Base-by-base conservation (phyloP, 2,113 vertebrate genomes). In the Gambusia affinis region DNA sequence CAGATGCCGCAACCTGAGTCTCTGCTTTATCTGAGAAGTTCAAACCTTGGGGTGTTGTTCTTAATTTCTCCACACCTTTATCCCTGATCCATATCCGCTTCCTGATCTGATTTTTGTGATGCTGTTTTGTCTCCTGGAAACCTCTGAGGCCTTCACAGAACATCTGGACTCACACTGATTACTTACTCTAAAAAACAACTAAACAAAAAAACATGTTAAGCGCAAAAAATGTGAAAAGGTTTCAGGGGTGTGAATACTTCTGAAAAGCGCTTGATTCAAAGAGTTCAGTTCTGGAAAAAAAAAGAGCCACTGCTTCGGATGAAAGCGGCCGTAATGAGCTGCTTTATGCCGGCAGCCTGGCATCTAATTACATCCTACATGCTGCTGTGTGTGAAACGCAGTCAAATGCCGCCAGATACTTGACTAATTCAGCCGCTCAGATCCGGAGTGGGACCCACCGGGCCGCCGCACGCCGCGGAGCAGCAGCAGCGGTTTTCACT, bases 351-450 rank as follows among this genome's bases (percentile, higher is more conserved):
- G 72, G 65, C 71, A 65, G 51, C 37, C 30, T 22, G 33, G 24
- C 29, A 33, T 67, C 28, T 70, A 22, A 75, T 76, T 39, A 54
- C 67, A 73, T 30, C 39, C 67, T 30, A 12, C 28, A 15, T 57
- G 3, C 17, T 42, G 11, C 54, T 19, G 44, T 47, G 17, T 47
- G 44, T 47, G 44, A 47, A 47, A 47, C 44, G 15, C 44, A 47
- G 44, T 27, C 62, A 35, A 12, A 30, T 4, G 42, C 76, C 22
- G 47, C 62, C 60, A 73, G 33, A 35, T 68, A 57, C 83, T 65
- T 80, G 78, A 83, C 80, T 73, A 76, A 76, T 64, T 83, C 65
- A 42, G 27, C 78, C 51, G 69, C 66, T 74, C 62, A 24, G 51
- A 47, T 47, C 17, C 17, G 44, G 44, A 19, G 44, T 47, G 44